Evolutionary conservation across 2,888 invertebrate species (phyloP).

Genomic region (Trissolcus japonicus): DNA sequence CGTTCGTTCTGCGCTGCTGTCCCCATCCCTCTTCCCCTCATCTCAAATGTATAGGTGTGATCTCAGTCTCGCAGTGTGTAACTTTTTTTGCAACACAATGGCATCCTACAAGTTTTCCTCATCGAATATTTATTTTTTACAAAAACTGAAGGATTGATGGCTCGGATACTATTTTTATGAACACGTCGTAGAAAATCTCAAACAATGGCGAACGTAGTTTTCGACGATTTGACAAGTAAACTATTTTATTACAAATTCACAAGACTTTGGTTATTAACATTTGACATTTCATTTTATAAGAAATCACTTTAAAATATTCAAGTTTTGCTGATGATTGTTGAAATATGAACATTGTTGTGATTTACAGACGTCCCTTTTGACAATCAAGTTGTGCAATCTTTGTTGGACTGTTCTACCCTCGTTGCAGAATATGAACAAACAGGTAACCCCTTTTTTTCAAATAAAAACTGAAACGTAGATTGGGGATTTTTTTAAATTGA

Average conservation of each 20-base stretch:
- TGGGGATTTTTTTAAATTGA: too few species aligned
- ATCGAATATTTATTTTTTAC: slow-evolving; percentile 53
- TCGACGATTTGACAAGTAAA: slow-evolving; percentile 73
- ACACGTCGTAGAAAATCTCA: not conserved
- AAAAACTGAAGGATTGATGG: slow-evolving; percentile 51
- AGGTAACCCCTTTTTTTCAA: too few species aligned
- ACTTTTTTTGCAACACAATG: slow-evolving; percentile 53
- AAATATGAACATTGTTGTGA: not conserved
- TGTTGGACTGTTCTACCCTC: slow-evolving; percentile 69
- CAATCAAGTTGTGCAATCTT: slow-evolving; percentile 71
- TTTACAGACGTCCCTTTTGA: slow-evolving; percentile 70
- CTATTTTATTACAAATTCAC: slow-evolving; percentile 26
- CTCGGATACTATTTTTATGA: slow-evolving; percentile 9
- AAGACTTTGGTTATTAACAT: not conserved
- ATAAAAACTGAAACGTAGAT: too few species aligned
- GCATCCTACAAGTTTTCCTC: slow-evolving; percentile 62
- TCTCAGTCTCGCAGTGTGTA: not conserved
- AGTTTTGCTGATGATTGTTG: not conserved
- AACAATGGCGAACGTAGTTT: slow-evolving; percentile 72
- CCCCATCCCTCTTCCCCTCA: too few species aligned
- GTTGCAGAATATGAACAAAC: slow-evolving; percentile 72
- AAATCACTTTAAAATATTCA: not conserved
- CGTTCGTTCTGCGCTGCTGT: too few species aligned
- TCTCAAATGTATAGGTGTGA: too few species aligned
- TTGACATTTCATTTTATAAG: not conserved